Percentiles rank a stretch among this genome's conserved stretches.
Evolutionary conservation across 2,797 vertebrate genomes (phyloP).

Genomic region (Hylomyscus alleni): DNA sequence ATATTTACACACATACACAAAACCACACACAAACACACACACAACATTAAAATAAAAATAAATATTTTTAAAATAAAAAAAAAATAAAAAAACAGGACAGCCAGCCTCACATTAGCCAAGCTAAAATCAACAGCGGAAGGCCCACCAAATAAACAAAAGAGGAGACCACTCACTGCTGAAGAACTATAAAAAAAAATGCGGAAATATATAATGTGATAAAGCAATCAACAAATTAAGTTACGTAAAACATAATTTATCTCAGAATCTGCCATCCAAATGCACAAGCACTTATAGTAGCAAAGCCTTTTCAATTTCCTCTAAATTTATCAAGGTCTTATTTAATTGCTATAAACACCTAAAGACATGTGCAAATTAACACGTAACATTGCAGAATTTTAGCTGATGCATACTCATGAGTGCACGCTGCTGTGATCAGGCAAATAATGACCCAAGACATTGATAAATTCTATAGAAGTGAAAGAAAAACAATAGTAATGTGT

Average conservation of each 20-base stretch:
- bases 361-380: constrained; percentile 79
- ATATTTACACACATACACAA: background rate
- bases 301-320: constrained; percentile 70
- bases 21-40: background rate
- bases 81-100: background rate
- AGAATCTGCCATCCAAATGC: constrained; percentile 52
- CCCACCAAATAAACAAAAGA: constrained; percentile 8
- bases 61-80: background rate
- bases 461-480: constrained; percentile 72
- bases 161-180: constrained; percentile 32
- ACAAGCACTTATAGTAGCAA: constrained; percentile 68
- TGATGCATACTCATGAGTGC: constrained; percentile 79
- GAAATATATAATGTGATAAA: constrained; percentile 67
- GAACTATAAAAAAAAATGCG: constrained; percentile 54
- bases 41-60: background rate
- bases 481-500: constrained; percentile 58
- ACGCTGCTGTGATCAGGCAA: constrained; percentile 77
- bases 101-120: background rate
- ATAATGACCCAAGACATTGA: constrained; percentile 82
- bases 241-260: constrained; percentile 73
- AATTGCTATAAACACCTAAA: constrained; percentile 83
- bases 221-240: constrained; percentile 68
- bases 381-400: constrained; percentile 76
- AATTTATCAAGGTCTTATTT: constrained; percentile 82
- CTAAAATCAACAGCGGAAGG: constrained; percentile 19